A percentile compares a stretch with the other conserved stretches of the same genome.
These are phyloP conservation scores for Myzus persicae DNA, from an alignment of 1,140 invertebrate species.

Conservation along the genomic window DNA sequence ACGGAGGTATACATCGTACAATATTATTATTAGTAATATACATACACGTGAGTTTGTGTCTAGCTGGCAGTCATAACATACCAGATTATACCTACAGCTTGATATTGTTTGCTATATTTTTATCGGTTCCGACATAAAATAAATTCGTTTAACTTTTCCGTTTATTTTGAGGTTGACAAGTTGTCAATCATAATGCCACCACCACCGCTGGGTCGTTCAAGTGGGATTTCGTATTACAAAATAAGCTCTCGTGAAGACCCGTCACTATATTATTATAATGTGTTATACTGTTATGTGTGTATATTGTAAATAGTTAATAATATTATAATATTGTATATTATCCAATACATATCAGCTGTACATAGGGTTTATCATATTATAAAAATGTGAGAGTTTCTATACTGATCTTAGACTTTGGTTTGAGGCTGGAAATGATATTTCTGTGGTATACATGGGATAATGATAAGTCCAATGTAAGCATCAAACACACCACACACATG, in stretches of 20 bases:
- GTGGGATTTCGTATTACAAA: conserved; percentile 7
- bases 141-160: conserved; percentile 24
- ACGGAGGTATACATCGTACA: not conserved
- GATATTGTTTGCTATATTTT: not conserved
- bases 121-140: not conserved
- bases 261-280: conserved; percentile 9
- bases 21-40: not conserved
- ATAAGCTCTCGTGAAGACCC: not conserved
- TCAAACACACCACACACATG: not conserved
- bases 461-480: not conserved
- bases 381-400: not conserved
- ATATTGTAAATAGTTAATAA: not conserved
- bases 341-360: not conserved
- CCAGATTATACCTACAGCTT: not conserved
- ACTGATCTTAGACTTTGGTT: not conserved
- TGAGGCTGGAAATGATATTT: not conserved
- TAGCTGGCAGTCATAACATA: too few species aligned
- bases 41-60: too few species aligned
- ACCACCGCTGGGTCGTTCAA: not conserved
- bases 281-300: not conserved
- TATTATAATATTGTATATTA: conserved; percentile 4
- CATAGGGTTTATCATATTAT: not conserved
- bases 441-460: not conserved
- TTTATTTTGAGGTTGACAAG: conserved; percentile 35
- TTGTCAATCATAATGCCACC: conserved; percentile 40